Evolutionary conservation across 2,113 vertebrate genomes (phyloP).

Genomic region (Rhizomys pruinosus): DNA sequence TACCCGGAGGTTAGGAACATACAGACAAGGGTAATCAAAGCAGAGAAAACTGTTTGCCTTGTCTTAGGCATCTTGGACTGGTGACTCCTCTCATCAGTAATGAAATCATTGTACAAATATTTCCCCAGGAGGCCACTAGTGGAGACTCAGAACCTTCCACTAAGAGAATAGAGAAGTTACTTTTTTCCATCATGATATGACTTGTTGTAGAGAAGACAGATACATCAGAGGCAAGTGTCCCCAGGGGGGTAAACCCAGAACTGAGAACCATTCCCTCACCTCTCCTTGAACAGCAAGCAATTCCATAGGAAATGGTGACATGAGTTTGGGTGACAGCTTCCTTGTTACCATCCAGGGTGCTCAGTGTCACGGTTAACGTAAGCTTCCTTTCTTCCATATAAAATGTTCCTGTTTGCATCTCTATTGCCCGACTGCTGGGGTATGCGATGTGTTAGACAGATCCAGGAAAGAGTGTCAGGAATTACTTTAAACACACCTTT

Average conservation of each 20-base stretch:
- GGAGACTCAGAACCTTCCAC: neutral
- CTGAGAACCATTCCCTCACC: neutral
- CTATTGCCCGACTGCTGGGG: too few relatives aligned
- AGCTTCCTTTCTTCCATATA: too few relatives aligned
- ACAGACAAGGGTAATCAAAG: neutral
- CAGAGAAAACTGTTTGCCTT: neutral
- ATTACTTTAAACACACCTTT: neutral
- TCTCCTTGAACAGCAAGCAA: neutral
- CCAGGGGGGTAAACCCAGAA: neutral
- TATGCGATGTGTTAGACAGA: neutral
- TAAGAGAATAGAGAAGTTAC: fast-evolving
- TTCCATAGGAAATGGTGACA: neutral
- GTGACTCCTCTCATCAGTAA: neutral
- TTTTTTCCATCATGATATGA: neutral
- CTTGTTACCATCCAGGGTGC: too few relatives aligned
- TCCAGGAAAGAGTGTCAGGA: neutral
- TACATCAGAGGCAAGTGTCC: neutral
- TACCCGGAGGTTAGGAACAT: neutral
- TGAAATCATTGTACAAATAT: neutral
- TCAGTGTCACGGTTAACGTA: neutral
- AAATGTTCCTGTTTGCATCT: too few relatives aligned
- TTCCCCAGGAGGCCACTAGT: neutral
- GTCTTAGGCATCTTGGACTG: neutral
- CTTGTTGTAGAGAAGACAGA: fast-evolving
- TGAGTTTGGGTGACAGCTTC: neutral